Evolutionary conservation across 2,797 vertebrate species (phyloP), one percentile per base, ranked within the genome.

Genomic region (Fistularia tabacaria): DNA sequence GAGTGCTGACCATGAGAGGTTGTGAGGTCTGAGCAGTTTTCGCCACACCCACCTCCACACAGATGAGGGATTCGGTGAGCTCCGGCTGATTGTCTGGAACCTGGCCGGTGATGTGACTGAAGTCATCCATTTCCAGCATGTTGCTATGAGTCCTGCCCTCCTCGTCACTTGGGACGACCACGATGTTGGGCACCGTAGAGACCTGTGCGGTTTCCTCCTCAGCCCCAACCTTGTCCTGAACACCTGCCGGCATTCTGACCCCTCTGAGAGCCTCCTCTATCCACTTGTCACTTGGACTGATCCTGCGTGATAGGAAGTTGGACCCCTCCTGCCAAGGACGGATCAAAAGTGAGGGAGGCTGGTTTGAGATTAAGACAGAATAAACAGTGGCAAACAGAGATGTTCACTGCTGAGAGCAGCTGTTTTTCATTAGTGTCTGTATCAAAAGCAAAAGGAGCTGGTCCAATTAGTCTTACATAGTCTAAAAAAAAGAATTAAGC

Each of bases 31-130:
- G 73, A 1, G 15, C 42, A 0, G 57, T 66, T 41, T 69, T 83
- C 9, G 66, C 86, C 36, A 77, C 71, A 7, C 85, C 87, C 9
- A 85, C 58, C 56, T 87, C 76, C 0, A 78, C 73, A 0, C 57
- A 50, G n/a, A 50, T 14, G 38, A 60, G 69, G 1, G 59, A 51
- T 3, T 40, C 58, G 8, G 45, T 1, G 13, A 36, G 46, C 11
- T 14, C 66, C 3, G 66, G 13, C 5, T 45, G 3, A 10, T 12
- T 57, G 39, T 25, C 13, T 0, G 7, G 10, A 0, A 59, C 6
- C 0, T 11, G 11, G 1, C 13, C 49, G 50, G 49, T 4, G 7
- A 36, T 37, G 10, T 43, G 36, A 7, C 11, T 46, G 10, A 82
- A 36, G n/a, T 81, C 37, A 1, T 66, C 55, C 0, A 84, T 76